phyloP scores from a whole-genome alignment of 1,140 invertebrate genomes.

The Orchestia grillus region DNA sequence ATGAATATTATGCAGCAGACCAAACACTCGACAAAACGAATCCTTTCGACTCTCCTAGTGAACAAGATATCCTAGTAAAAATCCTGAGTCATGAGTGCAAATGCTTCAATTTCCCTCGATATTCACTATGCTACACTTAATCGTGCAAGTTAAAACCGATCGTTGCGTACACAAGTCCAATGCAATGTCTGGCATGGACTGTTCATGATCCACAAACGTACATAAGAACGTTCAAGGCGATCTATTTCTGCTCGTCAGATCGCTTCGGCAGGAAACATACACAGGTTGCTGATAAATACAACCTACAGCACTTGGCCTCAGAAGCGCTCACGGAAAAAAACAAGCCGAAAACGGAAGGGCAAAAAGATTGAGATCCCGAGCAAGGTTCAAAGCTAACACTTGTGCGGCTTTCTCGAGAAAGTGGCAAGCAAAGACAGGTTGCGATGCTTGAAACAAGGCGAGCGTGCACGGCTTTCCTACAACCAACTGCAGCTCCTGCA shows the following conservation, averaged over 20 bases:
- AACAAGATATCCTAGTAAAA: background rate
- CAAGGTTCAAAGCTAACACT: background rate
- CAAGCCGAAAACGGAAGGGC: background rate
- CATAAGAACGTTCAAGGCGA: background rate
- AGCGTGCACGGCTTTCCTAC: background rate
- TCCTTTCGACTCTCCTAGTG: background rate
- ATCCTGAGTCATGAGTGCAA: too few relatives aligned
- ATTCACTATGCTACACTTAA: background rate
- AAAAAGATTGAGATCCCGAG: background rate
- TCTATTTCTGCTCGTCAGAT: slow-evolving; percentile 8
- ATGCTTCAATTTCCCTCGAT: background rate
- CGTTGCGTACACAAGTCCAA: background rate
- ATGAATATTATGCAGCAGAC: background rate
- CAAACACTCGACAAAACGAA: background rate
- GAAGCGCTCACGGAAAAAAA: background rate
- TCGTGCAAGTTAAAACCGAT: background rate
- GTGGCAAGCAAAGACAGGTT: background rate
- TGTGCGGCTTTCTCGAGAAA: background rate
- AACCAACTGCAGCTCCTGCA: slow-evolving; percentile 32
- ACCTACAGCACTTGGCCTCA: background rate
- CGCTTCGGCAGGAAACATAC: background rate
- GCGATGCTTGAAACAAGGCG: background rate
- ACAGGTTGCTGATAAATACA: background rate
- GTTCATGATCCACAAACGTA: background rate
- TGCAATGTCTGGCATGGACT: background rate